Base-by-base conservation (phyloP, 2,113 vertebrate species). In the Hydrochoerus hydrochaeris region DNA sequence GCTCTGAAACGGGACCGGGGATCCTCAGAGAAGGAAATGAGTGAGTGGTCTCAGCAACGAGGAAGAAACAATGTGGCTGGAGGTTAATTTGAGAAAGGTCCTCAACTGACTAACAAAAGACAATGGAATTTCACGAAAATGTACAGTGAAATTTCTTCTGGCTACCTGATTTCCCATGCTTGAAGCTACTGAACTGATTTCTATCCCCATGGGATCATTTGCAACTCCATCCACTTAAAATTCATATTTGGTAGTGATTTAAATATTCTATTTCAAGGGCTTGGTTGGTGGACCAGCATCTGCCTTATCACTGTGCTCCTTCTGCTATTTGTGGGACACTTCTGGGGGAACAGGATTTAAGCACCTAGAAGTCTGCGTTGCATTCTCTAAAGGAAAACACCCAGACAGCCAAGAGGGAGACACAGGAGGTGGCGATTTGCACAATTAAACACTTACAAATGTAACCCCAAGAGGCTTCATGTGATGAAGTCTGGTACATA, bases 311-410 rank as follows among this genome's bases (percentile, higher is more conserved):
- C 0, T 71, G 91, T 75, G 83, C 32, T 87, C 38, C 52, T 28
- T 85, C 89, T 81, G 65, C 32, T 35, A 38, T 57, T 77, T 60
- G 75, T 46, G 38, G 77, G 93, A 41, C 17, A 69, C 54, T 91
- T 93, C 20, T 7, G 26, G 41, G n/a, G 5, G 60, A 41, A 73
- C 20, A 17, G 52, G 44, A 82, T 96, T 60, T 58, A 89, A 90
- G 97, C 65, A 78, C 84, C 87, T 97, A n/a, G n/a, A 90, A 78
- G 95, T 95, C 69, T 93, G 91, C n/a, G 77, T 65, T 52, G 75
- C 88, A n/a, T 69, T 89, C 77, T 93, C 67, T 92, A 91, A 95
- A 65, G 41, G 67, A 95, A 95, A 97, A 92, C 52, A 73, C 2
- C 63, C 0, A 1, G 41, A 63, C 71, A 94, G 95, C 71, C 91